phyloP scores from a whole-genome alignment of 2,113 vertebrate genomes.

The Delphinapterus leucas region DNA sequence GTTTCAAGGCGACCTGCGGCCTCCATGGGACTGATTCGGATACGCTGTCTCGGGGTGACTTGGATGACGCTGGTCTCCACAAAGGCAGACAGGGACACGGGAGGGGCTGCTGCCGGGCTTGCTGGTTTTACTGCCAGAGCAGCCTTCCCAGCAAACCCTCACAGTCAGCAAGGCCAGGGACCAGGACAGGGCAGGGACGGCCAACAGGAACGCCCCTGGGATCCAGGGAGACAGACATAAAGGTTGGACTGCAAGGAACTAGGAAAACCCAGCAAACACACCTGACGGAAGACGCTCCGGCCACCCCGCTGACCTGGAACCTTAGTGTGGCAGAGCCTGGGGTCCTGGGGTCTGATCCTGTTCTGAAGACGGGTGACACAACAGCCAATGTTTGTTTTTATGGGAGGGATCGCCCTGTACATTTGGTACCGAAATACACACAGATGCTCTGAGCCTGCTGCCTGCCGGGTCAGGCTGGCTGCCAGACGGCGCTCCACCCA shows the following conservation, averaged over 20 bases:
- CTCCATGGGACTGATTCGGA: not conserved
- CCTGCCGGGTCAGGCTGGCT: rapidly evolving
- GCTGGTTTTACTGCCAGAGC: not conserved
- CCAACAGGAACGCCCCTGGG: rapidly evolving
- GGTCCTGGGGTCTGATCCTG: not conserved
- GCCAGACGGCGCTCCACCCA: rapidly evolving
- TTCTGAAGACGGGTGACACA: not conserved
- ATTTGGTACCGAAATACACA: not conserved
- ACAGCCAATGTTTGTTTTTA: not conserved
- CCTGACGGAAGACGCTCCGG: rapidly evolving
- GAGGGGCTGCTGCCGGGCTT: not conserved
- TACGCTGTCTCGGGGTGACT: rapidly evolving
- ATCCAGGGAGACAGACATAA: rapidly evolving
- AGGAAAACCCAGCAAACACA: not conserved
- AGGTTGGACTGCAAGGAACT: not conserved
- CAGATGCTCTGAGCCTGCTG: not conserved
- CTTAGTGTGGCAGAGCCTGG: not conserved
- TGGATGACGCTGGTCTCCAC: rapidly evolving
- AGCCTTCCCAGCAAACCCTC: not conserved
- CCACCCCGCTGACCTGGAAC: not conserved
- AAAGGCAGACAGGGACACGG: rapidly evolving
- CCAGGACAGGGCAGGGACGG: too few species aligned
- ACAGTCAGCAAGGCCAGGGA: not conserved
- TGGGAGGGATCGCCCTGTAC: too few species aligned
- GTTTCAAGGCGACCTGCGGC: not conserved